Evolutionary conservation across 1,140 invertebrate genomes (phyloP), one percentile per base, ranked within the genome.

Genomic region (Hesperophylax magnus): DNA sequence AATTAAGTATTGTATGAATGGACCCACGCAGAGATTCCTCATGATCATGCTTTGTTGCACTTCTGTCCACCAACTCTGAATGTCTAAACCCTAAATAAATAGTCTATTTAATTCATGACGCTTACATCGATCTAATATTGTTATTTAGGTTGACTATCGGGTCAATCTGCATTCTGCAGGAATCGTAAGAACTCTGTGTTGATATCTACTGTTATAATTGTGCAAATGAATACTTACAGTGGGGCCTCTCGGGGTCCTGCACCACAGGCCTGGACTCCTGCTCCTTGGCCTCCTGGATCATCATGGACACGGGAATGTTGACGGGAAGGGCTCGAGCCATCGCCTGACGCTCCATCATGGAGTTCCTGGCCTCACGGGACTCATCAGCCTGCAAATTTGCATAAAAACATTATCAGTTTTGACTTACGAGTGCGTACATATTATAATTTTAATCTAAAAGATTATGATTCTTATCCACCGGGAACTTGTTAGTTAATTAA

Each of bases 301-400:
- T 90, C 89, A 92, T 92, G 79, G 88, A 89, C 53, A 91, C 89
- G 5, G 91, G 91, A 80, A 92, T 90, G 83, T 90, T 86, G 65
- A 91, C 88, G 15, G 91, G 91, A 63, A 90, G 85, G 61, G 86
- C 87, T 83, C 91, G 88, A 53, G 88, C 90, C 75, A 88, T 91
- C 71, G 88, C 85, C 85, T 91, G 88, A 85, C 91, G 87, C 82
- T 86, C 89, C 84, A 86, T 87, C 81, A 84, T 87, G 85, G 6
- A 86, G 87, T 85, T 76, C 85, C 85, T 9, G 85, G 86, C 85
- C 88, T 87, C 85, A 85, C 79, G 69, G 86, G 80, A 86, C 87
- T 86, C 85, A 65, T 85, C 81, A 77, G 84, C 84, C 79, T 84
- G 67, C 53, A 86, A 84, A 79, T 6, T 53, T 24, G 56, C 9